These are phyloP conservation scores for Scotopteryx bipunctaria DNA, from an alignment of 2,888 invertebrate genomes.

Conservation along the genomic window DNA sequence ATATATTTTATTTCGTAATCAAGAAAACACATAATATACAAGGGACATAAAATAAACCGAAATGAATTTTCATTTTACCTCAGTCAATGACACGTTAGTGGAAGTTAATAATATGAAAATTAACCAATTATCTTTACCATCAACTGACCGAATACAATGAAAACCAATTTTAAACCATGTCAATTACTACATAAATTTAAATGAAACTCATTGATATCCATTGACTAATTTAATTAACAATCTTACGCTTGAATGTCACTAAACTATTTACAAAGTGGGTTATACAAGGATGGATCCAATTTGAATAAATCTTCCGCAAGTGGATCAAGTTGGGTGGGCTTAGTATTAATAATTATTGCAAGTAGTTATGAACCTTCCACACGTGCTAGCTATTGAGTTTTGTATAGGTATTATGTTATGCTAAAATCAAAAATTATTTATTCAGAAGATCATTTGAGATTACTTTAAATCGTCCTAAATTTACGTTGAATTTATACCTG, in stretches of 20 bases:
- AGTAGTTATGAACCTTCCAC: constrained; percentile 3
- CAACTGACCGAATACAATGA: neutral
- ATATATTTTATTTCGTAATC: constrained; percentile 11
- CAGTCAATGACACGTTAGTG: neutral
- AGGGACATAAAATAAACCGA: too few relatives aligned
- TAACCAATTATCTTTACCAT: neutral
- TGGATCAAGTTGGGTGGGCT: constrained; percentile 19
- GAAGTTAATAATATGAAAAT: neutral
- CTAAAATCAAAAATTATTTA: too few relatives aligned
- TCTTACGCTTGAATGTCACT: constrained; percentile 22
- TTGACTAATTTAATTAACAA: constrained; percentile 15
- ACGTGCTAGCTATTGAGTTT: neutral
- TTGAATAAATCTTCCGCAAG: constrained; percentile 36
- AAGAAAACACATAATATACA: too few relatives aligned
- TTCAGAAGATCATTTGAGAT: too few relatives aligned
- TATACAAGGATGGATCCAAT: constrained; percentile 33
- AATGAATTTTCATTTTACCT: too few relatives aligned
- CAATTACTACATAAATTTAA: constrained; percentile 2
- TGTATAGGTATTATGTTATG: too few relatives aligned
- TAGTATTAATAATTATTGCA: constrained; percentile 16
- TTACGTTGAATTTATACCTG: too few relatives aligned
- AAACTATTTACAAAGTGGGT: constrained; percentile 28
- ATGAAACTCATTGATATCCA: constrained; percentile 3
- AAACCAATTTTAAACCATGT: neutral
- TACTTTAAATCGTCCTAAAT: too few relatives aligned